These are phyloP conservation scores for Calidris pygmaea DNA, from an alignment of 2,113 vertebrate genomes.

Conservation along the genomic window DNA sequence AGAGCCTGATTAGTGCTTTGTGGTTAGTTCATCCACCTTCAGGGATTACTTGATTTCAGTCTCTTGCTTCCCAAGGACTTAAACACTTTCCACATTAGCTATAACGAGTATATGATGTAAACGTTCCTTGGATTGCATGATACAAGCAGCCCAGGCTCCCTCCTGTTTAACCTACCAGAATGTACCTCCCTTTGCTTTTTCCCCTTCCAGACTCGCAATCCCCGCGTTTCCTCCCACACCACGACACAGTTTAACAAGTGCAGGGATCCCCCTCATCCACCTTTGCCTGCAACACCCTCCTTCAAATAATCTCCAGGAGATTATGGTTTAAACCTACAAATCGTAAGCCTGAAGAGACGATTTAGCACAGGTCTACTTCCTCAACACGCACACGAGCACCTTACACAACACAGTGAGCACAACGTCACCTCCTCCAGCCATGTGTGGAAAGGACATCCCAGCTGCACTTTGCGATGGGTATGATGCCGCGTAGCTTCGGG, in stretches of 20 bases:
- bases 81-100: background rate
- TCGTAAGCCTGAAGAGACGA: background rate
- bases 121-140: background rate
- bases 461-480: background rate
- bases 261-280: background rate
- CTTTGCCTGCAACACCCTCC: background rate
- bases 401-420: background rate
- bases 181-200: background rate
- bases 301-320: background rate
- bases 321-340: conserved; percentile 9
- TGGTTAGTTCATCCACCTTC: background rate
- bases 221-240: background rate
- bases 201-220: background rate
- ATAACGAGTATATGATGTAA: background rate
- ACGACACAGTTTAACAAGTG: background rate
- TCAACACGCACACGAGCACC: rapidly evolving
- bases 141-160: background rate
- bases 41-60: conserved; percentile 12
- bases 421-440: background rate
- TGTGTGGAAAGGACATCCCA: background rate
- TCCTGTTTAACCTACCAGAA: background rate
- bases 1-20: background rate
- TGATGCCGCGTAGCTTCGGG: background rate
- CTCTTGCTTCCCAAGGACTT: background rate
- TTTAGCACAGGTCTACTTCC: background rate